A percentile compares a stretch with the other conserved stretches of the same genome.
These are phyloP conservation scores for Spea bombifrons DNA, from an alignment of 2,113 vertebrate genomes.

Conservation along the genomic window DNA sequence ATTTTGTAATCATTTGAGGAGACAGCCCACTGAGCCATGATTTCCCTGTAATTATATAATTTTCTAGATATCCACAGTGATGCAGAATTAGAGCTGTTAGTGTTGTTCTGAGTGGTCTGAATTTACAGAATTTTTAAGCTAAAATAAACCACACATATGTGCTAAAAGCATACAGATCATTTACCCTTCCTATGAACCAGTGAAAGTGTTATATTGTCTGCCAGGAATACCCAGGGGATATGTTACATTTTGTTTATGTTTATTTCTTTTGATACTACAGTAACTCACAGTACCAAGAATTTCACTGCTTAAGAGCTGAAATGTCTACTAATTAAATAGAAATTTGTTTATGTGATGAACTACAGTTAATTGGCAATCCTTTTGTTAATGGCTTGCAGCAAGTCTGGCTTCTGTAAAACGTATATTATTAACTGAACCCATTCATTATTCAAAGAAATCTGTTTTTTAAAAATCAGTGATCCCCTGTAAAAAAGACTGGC, in stretches of 20 bases:
- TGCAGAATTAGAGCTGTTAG: background rate
- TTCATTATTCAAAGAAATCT: background rate
- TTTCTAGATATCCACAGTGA: background rate
- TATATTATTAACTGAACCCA: background rate
- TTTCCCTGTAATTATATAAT: background rate
- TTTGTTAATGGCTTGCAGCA: background rate
- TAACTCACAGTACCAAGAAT: background rate
- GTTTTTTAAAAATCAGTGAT: background rate
- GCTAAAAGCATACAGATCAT: background rate
- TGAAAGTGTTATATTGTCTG: background rate
- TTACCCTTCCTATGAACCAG: background rate
- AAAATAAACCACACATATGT: background rate
- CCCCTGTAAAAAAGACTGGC: background rate
- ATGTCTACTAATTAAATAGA: background rate
- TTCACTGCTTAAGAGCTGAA: background rate
- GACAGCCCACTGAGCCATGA: constrained; percentile 4
- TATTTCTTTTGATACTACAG: background rate
- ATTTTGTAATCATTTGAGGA: background rate
- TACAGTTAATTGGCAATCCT: background rate
- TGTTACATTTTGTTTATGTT: background rate
- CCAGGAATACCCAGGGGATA: background rate
- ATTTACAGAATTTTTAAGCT: no score
- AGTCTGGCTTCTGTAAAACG: background rate
- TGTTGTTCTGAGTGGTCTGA: no score
- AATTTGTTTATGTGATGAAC: background rate